Conservation (phyloP, 1,140 invertebrate species). For the Monomorium pharaonis region DNA sequence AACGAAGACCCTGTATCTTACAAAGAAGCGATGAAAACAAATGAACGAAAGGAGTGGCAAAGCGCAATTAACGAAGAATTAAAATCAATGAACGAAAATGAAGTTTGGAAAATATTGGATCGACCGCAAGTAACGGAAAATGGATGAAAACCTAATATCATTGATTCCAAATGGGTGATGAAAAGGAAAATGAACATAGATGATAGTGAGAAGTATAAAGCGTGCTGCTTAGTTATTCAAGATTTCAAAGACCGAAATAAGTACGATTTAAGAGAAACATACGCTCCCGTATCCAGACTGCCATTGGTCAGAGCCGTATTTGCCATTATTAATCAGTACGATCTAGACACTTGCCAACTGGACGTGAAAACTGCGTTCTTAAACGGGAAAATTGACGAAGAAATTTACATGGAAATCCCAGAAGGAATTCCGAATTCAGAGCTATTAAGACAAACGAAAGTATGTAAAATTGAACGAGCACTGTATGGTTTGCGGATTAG, state of each 20-base stretch:
- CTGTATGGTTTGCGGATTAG: too few relatives aligned
- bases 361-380: not conserved
- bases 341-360: not conserved
- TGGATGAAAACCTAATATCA: not conserved
- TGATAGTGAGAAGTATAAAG: not conserved
- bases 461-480: too few relatives aligned
- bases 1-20: not conserved
- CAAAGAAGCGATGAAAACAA: not conserved
- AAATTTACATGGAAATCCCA: too few relatives aligned
- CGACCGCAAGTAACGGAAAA: not conserved
- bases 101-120: not conserved
- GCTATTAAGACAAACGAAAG: too few relatives aligned
- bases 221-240: not conserved
- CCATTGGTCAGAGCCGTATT: not conserved
- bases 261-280: not conserved
- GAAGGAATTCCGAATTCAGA: too few relatives aligned
- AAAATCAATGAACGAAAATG: not conserved
- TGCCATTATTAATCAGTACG: not conserved
- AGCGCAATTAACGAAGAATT: not conserved
- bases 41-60: not conserved
- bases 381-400: too few relatives aligned
- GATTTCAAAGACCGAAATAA: not conserved
- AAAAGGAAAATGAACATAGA: not conserved
- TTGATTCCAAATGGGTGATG: not conserved
- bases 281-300: not conserved